Evolutionary conservation across 2,797 vertebrate species (phyloP), one percentile per base, ranked within the genome.

Genomic region (Acanthurus leucopareius): DNA sequence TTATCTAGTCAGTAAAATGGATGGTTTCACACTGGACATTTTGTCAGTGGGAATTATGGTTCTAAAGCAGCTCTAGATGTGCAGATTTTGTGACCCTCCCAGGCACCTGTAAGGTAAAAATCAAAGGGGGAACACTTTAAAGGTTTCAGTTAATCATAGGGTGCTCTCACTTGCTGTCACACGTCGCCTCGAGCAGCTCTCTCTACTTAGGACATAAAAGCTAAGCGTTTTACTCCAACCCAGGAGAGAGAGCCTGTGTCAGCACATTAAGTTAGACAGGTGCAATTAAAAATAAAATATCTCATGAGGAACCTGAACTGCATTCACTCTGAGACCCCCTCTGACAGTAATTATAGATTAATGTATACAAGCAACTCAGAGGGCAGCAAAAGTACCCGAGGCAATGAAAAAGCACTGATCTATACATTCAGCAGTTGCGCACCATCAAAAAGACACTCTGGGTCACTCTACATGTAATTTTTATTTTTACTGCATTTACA

Each of bases 81-180:
- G 52, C 25, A 80, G 69, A 69, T 79, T 87, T 62, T 65, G 66
- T 75, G 76, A 71, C 79, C 65, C 61, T 88, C 86, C 91, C 69
- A 73, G 28, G 32, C 42, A 48, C 48, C 87, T 80, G 75, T 25
- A 63, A 74, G 80, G 77, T 79, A 76, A 78, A 88, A 92, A 91
- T 91, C 81, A 90, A 91, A 94, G 86, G 53, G 63, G 73, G n/a
- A 75, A 52, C 65, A 84, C 62, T 79, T 79, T 77, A 86, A 85
- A 86, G 84, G 70, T 68, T 88, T 76, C 15, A 78, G 84, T 69
- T 93, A 92, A 94, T 93, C 77, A 94, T 83, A 86, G 87, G 84
- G 81, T 66, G 75, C 72, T 65, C 84, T 78, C 78, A 62, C 78
- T 73, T 65, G 60, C 83, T 64, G 71, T 75, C 82, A 80, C 83